Conservation (phyloP, 2,888 invertebrate species). For the Zele albiditarsus region DNA sequence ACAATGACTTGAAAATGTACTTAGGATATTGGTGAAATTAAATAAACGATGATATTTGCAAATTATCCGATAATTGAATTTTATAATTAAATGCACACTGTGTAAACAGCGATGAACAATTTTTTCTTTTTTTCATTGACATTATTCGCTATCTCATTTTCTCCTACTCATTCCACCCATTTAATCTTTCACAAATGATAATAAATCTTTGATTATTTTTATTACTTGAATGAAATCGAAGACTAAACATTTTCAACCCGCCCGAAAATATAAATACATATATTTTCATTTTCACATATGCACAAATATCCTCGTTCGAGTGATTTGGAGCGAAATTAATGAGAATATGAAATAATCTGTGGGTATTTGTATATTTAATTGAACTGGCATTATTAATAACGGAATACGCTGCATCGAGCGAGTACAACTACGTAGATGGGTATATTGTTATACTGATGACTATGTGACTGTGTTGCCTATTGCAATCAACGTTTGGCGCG, state of each 20-base stretch:
- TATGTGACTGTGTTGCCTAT: slow-evolving; percentile 22
- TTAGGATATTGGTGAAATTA: slow-evolving; percentile 18
- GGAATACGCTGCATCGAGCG: slow-evolving; percentile 10
- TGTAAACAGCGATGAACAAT: not conserved
- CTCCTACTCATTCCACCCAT: not conserved
- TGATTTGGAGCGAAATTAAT: slow-evolving; percentile 16
- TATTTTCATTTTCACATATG: too few relatives aligned
- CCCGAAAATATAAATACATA: not conserved
- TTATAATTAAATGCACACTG: not conserved
- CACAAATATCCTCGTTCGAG: not conserved
- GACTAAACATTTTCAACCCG: not conserved
- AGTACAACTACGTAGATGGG: not conserved
- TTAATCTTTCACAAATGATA: not conserved
- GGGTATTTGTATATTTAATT: not conserved
- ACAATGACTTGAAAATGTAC: not conserved
- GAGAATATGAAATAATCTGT: not conserved
- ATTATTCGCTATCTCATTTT: not conserved
- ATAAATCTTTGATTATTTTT: not conserved
- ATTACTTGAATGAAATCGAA: not conserved
- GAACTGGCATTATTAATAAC: slow-evolving; percentile 18
- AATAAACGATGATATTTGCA: slow-evolving; percentile 5
- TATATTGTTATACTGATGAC: slow-evolving; percentile 5
- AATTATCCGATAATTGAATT: not conserved
- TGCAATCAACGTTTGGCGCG: slow-evolving; percentile 27
- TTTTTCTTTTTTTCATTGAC: not conserved